Percentiles rank a stretch among this genome's conserved stretches.
These are phyloP conservation scores for Atlantisia rogersi DNA, from an alignment of 2,113 vertebrate species.

Conservation along the genomic window DNA sequence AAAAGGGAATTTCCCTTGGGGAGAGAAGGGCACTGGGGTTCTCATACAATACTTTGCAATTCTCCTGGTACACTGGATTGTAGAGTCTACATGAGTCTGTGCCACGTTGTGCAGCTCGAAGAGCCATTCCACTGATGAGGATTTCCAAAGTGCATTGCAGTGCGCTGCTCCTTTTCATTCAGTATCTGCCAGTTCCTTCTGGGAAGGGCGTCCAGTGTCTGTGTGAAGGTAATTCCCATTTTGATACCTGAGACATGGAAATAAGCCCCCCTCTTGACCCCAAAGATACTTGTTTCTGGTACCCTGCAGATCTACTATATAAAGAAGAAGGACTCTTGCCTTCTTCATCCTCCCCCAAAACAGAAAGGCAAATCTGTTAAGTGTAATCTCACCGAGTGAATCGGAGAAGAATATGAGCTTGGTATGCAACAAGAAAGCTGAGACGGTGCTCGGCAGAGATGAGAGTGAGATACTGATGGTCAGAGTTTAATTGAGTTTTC, in stretches of 20 bases:
- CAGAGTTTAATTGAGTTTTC: conserved; percentile 54
- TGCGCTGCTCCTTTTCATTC: neutral
- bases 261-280: neutral
- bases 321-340: neutral
- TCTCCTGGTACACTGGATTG: neutral
- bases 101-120: neutral
- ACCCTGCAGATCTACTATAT: neutral
- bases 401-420: conserved; percentile 24
- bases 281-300: neutral
- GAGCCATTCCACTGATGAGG: neutral
- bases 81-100: neutral
- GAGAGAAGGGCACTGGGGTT: neutral
- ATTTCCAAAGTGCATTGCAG: neutral
- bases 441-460: conserved; percentile 29
- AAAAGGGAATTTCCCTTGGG: neutral
- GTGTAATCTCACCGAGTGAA: conserved; percentile 23
- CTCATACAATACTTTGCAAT: neutral
- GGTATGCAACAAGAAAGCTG: conserved; percentile 1
- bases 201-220: neutral
- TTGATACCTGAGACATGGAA: neutral
- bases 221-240: neutral
- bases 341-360: neutral
- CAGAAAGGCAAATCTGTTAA: neutral
- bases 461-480: conserved; percentile 37
- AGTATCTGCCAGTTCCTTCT: neutral